A percentile compares a stretch with the other conserved stretches of the same genome.
These are phyloP conservation scores for Teleogryllus oceanicus DNA, from an alignment of 2,888 invertebrate species.

Conservation along the genomic window DNA sequence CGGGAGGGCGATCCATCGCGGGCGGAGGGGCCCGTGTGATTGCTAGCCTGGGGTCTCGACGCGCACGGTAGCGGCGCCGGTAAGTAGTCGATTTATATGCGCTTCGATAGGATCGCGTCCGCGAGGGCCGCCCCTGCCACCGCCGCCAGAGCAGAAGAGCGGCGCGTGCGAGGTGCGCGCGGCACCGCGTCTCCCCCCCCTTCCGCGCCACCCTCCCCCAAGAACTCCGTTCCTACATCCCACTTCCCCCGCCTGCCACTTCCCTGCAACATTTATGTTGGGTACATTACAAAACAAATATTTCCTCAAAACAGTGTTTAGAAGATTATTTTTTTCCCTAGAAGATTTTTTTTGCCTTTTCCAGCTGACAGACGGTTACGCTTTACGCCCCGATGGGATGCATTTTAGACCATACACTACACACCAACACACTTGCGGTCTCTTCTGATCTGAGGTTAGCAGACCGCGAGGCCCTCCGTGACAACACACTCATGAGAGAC, in stretches of 20 bases:
- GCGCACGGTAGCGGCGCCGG: slow-evolving; percentile 10
- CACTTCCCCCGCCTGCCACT: neutral
- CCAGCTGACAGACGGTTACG: too few relatives aligned
- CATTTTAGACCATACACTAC: too few relatives aligned
- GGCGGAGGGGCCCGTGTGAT: neutral
- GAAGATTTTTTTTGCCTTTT: too few relatives aligned
- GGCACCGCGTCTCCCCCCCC: neutral
- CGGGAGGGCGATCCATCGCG: neutral
- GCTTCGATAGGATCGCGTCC: slow-evolving; percentile 9
- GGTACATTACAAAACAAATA: too few relatives aligned
- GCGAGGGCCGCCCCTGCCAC: neutral
- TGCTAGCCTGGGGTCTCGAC: neutral
- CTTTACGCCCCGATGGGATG: too few relatives aligned
- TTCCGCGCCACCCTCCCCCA: neutral
- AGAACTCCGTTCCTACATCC: neutral
- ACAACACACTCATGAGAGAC: too few relatives aligned
- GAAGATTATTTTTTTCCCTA: too few relatives aligned
- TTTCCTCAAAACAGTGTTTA: too few relatives aligned
- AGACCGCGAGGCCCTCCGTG: too few relatives aligned
- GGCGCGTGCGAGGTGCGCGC: too few relatives aligned
- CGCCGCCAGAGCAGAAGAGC: neutral
- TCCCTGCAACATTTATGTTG: neutral
- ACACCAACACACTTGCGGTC: too few relatives aligned
- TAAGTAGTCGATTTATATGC: slow-evolving; percentile 18
- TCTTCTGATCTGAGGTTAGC: too few relatives aligned